Base-by-base conservation (phyloP, 2,113 vertebrate species). In the Silurus glanis region DNA sequence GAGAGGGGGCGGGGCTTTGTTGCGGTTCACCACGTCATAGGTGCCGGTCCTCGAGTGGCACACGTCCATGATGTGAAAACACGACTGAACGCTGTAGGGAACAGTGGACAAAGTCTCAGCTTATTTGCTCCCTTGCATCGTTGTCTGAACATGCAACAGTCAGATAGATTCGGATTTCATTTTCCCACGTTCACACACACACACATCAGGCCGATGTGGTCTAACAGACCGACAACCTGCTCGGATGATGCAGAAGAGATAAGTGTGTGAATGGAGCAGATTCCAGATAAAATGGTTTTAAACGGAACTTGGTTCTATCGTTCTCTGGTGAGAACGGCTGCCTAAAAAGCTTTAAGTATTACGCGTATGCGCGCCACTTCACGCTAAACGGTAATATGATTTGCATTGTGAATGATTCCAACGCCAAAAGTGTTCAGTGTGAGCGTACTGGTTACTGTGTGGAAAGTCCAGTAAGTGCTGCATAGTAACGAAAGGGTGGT, bases 51-150 rank as follows among this genome's bases (percentile, higher is more conserved):
- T 94, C 84, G 92, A 94, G 92, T 97, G 97, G 94, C 97, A 98
- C 93, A 97, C 91, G 93, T 99, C 97, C 97, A 99, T 98, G 92
- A 99, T 97, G 91, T 97, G 97, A 94, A 99, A 99, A 94, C 97
- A 98, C 6, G 97, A 98, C 93, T 98, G 98, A 80, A 99, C 97
- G 87, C 98, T 99, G 85, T 62, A 76, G 61, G 62, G 80, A 8
- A 7, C 37, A n/a, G 51, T 3, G 49, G 8, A 66, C 59, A 83
- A 76, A 47, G 49, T 45, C 58, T 76, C 0, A 19, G 37, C 71
- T 69, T 19, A 25, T 66, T 17, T 0, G 1, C 14, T 58, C 25
- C n/a, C 74, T 49, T 49, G 83, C 58, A 62, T 51, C 71, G 14
- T 55, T 45, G 74, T 66, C 61, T 66, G 47, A n/a, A 17, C 37